A percentile compares a stretch with the other conserved stretches of the same genome.
Evolutionary conservation across 1,140 invertebrate genomes (phyloP).

Genomic region (Pseudomyrmex pallidus): DNA sequence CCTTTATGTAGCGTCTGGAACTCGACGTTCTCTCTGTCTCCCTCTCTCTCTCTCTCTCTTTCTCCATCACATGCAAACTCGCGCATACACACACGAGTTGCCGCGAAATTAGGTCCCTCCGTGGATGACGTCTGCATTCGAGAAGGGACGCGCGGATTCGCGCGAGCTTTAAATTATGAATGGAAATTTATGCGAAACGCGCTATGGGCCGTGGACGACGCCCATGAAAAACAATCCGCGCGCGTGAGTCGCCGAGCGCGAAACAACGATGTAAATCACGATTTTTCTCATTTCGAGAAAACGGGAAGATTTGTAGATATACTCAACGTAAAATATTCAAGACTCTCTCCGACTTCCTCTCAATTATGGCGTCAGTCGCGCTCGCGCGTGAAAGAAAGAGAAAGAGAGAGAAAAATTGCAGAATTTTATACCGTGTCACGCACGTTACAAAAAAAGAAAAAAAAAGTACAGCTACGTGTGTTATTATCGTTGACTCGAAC

Average conservation of each 20-base stretch:
- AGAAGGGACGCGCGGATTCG: background rate
- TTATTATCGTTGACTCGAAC: background rate
- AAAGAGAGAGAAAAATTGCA: background rate
- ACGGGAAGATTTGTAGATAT: background rate
- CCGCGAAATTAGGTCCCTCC: slow-evolving; percentile 40
- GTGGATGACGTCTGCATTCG: slow-evolving; percentile 34
- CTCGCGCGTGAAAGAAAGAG: no score
- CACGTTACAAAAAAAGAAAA: background rate
- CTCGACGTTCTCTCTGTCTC: background rate
- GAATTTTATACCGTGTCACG: background rate
- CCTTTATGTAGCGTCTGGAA: slow-evolving; percentile 41
- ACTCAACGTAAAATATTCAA: slow-evolving; percentile 21
- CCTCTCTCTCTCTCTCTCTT: no score
- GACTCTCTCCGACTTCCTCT: background rate
- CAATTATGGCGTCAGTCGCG: background rate
- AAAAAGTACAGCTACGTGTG: no score
- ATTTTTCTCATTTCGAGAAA: slow-evolving; percentile 40
- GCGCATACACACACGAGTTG: slow-evolving; percentile 1
- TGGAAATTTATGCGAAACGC: slow-evolving; percentile 50
- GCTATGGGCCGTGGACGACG: slow-evolving; percentile 7
- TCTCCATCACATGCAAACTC: background rate
- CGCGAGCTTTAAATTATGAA: slow-evolving; percentile 45
- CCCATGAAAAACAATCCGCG: slow-evolving; percentile 47
- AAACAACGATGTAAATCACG: slow-evolving; percentile 39
- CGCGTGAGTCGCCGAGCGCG: slow-evolving; percentile 20